A percentile compares a stretch with the other conserved stretches of the same genome.
phyloP scores from a whole-genome alignment of 2,888 invertebrate genomes.

The Thera obeliscata region DNA sequence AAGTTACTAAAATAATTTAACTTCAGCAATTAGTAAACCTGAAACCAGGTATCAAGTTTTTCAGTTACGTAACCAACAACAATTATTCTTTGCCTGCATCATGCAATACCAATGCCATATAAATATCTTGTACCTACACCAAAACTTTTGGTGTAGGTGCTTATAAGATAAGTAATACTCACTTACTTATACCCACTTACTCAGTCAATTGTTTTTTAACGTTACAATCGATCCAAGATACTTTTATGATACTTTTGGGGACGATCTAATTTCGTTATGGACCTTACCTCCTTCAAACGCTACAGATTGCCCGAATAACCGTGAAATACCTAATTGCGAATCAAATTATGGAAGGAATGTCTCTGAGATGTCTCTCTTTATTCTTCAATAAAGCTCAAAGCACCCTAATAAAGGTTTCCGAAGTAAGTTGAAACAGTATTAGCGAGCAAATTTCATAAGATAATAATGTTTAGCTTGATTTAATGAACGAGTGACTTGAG shows the following conservation, averaged over 20 bases:
- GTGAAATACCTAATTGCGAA: slow-evolving; percentile 64
- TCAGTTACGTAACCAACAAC: not conserved
- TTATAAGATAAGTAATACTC: too few relatives aligned
- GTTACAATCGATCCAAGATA: not conserved
- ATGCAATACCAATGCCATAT: slow-evolving; percentile 1
- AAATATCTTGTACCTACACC: slow-evolving; percentile 1
- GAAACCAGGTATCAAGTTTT: slow-evolving; percentile 11
- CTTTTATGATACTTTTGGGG: slow-evolving; percentile 43
- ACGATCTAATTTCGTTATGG: slow-evolving; percentile 65
- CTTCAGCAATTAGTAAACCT: slow-evolving; percentile 26
- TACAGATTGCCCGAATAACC: slow-evolving; percentile 60
- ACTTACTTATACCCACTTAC: not conserved
- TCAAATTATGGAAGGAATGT: slow-evolving; percentile 54
- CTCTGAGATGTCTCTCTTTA: slow-evolving; percentile 38
- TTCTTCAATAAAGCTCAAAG: slow-evolving; percentile 34
- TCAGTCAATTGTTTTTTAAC: not conserved
- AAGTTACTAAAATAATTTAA: slow-evolving; percentile 25
- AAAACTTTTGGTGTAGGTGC: too few relatives aligned
- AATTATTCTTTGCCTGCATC: not conserved
- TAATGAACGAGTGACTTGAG: slow-evolving; percentile 18
- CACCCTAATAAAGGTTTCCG: slow-evolving; percentile 37
- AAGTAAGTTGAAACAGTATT: slow-evolving; percentile 37
- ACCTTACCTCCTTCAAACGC: slow-evolving; percentile 61
- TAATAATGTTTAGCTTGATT: slow-evolving; percentile 26
- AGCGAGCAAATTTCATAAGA: slow-evolving; percentile 25